Conservation (phyloP, 2,797 vertebrate genomes). For the Dipus sagitta region DNA sequence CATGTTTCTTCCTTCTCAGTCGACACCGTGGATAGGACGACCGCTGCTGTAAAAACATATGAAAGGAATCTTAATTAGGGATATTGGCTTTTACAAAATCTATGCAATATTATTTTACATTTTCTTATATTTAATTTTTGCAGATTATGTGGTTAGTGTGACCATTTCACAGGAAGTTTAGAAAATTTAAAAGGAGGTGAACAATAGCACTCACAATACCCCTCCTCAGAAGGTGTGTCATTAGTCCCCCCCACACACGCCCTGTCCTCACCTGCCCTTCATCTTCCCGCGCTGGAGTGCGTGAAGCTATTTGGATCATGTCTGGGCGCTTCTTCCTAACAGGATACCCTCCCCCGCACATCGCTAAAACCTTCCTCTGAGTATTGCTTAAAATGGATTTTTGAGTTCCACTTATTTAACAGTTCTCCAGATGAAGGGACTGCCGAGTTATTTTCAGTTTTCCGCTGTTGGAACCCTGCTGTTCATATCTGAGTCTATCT, state of each 20-base stretch:
- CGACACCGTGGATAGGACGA: too few relatives aligned
- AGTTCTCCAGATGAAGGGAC: not conserved
- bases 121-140: not conserved
- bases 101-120: not conserved
- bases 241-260: fast-evolving
- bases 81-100: not conserved
- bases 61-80: not conserved
- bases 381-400: not conserved
- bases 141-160: not conserved
- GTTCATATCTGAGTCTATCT: not conserved
- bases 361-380: not conserved
- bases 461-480: not conserved
- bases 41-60: too few relatives aligned
- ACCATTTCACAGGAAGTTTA: not conserved
- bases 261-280: fast-evolving
- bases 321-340: not conserved
- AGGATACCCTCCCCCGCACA: not conserved
- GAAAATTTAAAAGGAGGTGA: not conserved
- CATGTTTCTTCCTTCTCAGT: not conserved
- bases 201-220: fast-evolving
- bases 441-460: too few relatives aligned
- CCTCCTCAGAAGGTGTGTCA: not conserved
- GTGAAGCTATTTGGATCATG: not conserved
- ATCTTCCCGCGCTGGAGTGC: not conserved
- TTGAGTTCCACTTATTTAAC: not conserved